phyloP scores from a whole-genome alignment of 2,888 invertebrate genomes.

The Teinopalpus imperialis region DNA sequence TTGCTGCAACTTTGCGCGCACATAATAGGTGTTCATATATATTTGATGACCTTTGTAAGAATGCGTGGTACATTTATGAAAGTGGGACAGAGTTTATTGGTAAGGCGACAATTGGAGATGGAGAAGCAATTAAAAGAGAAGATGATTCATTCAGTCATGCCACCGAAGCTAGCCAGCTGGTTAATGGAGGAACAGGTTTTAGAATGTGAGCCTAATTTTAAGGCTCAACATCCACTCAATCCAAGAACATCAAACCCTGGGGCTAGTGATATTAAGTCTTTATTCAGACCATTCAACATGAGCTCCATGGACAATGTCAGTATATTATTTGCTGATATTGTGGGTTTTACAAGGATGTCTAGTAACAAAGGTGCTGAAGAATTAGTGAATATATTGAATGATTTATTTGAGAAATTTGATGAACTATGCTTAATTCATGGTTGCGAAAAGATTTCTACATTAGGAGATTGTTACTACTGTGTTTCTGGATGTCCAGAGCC shows the following conservation, averaged over 20 bases:
- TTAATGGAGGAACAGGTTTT: conserved; percentile 88
- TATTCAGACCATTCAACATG: conserved; percentile 98
- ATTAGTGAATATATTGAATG: conserved; percentile 96
- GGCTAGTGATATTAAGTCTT: conserved; percentile 87
- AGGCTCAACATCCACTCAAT: conserved; percentile 62
- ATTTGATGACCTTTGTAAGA: conserved; percentile 95
- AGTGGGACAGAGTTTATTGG: conserved; percentile 95
- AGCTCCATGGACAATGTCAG: conserved; percentile 97
- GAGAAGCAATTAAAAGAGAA: conserved; percentile 97
- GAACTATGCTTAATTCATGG: conserved; percentile 92
- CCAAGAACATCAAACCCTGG: conserved; percentile 79
- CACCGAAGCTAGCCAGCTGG: conserved; percentile 94
- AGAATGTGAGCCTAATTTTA: conserved; percentile 80
- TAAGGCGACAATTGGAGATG: conserved; percentile 93
- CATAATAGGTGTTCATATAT: conserved; percentile 95
- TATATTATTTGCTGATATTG: conserved; percentile 98
- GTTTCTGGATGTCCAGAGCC: conserved; percentile 98
- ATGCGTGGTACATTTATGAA: conserved; percentile 98
- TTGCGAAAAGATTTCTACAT: conserved; percentile 98
- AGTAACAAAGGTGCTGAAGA: conserved; percentile 98
- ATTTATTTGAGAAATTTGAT: conserved; percentile 97
- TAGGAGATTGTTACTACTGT: conserved; percentile 97
- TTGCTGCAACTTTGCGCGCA: conserved; percentile 95
- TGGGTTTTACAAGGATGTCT: conserved; percentile 98
- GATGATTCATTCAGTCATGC: conserved; percentile 99